Evolutionary conservation across 2,888 invertebrate genomes (phyloP).

Genomic region (Hypena proboscidalis): DNA sequence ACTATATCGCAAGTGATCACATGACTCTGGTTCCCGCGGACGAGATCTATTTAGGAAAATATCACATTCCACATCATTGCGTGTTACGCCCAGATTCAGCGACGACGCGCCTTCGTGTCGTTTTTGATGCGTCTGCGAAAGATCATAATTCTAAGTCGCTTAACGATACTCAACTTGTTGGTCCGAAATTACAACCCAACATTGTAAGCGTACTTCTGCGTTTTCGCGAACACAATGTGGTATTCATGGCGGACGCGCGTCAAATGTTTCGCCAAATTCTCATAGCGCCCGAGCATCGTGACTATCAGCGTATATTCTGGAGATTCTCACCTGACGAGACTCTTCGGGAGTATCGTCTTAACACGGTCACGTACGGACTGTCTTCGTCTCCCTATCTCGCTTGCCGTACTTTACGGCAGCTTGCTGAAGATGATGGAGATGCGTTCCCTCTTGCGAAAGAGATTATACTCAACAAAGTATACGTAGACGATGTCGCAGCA

Average conservation of each 20-base stretch:
- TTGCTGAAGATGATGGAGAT: background rate
- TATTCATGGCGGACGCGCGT: background rate
- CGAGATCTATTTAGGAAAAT: background rate
- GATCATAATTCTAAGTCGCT: background rate
- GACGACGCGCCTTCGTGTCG: background rate
- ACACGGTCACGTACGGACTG: background rate
- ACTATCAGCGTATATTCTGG: background rate
- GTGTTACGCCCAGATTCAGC: background rate
- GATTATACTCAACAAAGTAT: background rate
- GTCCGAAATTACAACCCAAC: background rate
- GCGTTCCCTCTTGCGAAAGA: background rate
- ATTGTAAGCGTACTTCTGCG: background rate
- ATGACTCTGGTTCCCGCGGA: background rate
- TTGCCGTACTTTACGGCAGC: constrained; percentile 2
- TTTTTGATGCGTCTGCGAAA: background rate
- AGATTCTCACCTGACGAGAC: too few species aligned
- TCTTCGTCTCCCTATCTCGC: background rate
- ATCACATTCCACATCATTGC: background rate
- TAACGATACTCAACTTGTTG: background rate
- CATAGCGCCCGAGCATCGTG: too few species aligned
- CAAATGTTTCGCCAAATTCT: background rate
- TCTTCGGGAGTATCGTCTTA: too few species aligned
- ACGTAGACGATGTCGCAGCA: background rate
- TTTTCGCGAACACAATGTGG: background rate
- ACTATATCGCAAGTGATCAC: background rate